Conservation (phyloP, 2,113 vertebrate genomes). For the Ictalurus furcatus region DNA sequence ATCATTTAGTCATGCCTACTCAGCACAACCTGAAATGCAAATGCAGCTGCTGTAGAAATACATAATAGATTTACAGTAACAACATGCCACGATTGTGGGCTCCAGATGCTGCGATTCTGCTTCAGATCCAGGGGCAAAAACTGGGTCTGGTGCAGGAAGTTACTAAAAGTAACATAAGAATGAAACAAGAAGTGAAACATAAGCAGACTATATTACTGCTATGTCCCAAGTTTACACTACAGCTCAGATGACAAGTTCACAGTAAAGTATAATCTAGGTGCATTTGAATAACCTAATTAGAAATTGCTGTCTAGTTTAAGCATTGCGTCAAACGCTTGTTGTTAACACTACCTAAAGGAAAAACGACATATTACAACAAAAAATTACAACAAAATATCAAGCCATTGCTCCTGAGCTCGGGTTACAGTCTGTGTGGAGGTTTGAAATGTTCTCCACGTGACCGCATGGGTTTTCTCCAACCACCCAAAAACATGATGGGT, state of each 20-base stretch:
- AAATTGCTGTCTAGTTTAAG: background rate
- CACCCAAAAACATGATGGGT: too few species aligned
- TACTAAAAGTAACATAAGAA: constrained; percentile 30
- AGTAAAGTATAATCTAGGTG: background rate
- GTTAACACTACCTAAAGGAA: background rate
- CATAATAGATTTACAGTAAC: background rate
- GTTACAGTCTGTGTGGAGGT: too few species aligned
- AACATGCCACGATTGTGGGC: background rate
- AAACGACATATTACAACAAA: background rate
- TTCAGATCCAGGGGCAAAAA: background rate
- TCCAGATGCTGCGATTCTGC: background rate
- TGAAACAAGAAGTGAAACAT: constrained; percentile 45
- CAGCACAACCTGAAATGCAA: background rate
- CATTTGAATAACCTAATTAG: background rate
- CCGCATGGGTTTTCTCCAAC: too few species aligned
- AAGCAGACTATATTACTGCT: background rate
- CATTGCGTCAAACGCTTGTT: background rate
- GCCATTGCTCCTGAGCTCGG: background rate
- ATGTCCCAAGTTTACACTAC: background rate
- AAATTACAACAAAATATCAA: background rate
- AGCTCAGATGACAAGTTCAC: background rate
- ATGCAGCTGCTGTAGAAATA: background rate
- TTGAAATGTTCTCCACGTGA: background rate
- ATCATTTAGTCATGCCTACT: background rate
- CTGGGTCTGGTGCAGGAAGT: constrained; percentile 26